Conservation (phyloP, 2,113 vertebrate species). For the Parus major region DNA sequence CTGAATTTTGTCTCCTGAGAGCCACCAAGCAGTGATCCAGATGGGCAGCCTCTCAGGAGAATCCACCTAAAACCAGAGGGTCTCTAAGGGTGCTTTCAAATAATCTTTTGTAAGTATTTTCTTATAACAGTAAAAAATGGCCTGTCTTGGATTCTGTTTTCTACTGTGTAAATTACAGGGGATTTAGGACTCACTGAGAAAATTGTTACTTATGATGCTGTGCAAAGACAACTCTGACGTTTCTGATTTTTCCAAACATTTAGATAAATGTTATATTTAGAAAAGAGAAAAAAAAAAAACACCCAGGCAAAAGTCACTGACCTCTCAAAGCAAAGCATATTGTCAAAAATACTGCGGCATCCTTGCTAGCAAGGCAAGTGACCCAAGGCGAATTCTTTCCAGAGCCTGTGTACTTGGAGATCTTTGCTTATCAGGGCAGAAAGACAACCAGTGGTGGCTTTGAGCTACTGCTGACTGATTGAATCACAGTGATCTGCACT, state of each 20-base stretch:
- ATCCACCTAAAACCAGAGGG: background rate
- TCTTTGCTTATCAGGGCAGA: constrained; percentile 74
- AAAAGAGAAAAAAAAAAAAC: constrained; percentile 24
- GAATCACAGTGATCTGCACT: constrained; percentile 60
- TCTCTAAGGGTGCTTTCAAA: background rate
- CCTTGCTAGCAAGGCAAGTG: constrained; percentile 52
- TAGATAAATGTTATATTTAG: constrained; percentile 33
- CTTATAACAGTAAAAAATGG: background rate
- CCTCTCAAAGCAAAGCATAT: constrained; percentile 67
- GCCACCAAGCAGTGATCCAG: background rate
- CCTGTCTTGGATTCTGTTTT: background rate
- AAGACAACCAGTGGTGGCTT: constrained; percentile 70
- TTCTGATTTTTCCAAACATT: background rate
- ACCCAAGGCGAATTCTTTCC: constrained; percentile 54
- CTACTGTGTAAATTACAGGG: background rate
- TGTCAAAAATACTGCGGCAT: constrained; percentile 65
- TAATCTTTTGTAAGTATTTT: background rate
- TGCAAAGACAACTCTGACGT: background rate
- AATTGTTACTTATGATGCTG: background rate
- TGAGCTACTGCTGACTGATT: constrained; percentile 71
- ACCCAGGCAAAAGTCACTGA: constrained; percentile 48
- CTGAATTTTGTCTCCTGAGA: background rate
- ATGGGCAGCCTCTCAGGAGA: background rate
- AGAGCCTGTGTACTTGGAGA: constrained; percentile 19
- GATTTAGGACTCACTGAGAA: background rate